Percentiles rank a stretch among this genome's conserved stretches.
Evolutionary conservation across 2,113 vertebrate genomes (phyloP).

Genomic region (Perca schrenkii): DNA sequence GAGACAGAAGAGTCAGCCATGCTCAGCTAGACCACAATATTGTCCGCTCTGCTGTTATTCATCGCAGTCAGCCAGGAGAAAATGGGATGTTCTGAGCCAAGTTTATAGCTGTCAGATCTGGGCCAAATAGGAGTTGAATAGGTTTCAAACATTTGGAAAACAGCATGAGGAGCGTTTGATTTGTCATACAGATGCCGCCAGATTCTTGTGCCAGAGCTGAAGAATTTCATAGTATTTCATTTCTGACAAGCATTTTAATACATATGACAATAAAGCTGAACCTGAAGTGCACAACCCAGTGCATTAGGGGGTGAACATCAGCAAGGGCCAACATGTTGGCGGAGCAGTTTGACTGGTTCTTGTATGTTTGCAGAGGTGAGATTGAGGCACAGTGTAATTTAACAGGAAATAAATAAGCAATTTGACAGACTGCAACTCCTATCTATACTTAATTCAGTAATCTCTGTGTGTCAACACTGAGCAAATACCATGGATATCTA

Average conservation of each 20-base stretch:
- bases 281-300: background rate
- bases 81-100: slow-evolving; percentile 75
- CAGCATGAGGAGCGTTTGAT: slow-evolving; percentile 72
- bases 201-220: slow-evolving; percentile 51
- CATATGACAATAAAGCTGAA: slow-evolving; percentile 25
- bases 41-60: slow-evolving; percentile 75
- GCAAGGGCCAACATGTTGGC: slow-evolving; percentile 42
- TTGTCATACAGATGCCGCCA: slow-evolving; percentile 68
- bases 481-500: background rate
- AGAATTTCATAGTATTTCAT: slow-evolving; percentile 60
- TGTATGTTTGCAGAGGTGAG: slow-evolving; percentile 25
- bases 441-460: background rate
- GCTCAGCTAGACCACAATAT: slow-evolving; percentile 77
- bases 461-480: background rate
- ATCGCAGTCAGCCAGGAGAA: slow-evolving; percentile 73
- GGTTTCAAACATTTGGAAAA: slow-evolving; percentile 79
- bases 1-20: slow-evolving; percentile 74
- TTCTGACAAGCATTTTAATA: slow-evolving; percentile 40
- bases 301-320: background rate
- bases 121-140: slow-evolving; percentile 75
- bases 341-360: slow-evolving; percentile 46
- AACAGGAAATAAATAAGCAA: slow-evolving; percentile 9
- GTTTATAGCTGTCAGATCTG: slow-evolving; percentile 76
- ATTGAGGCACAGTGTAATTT: background rate
- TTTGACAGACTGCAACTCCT: slow-evolving; percentile 2